Evolutionary conservation across 64 coral and sea anemone genomes (phyloP).

Genomic region (Montipora cactus): DNA sequence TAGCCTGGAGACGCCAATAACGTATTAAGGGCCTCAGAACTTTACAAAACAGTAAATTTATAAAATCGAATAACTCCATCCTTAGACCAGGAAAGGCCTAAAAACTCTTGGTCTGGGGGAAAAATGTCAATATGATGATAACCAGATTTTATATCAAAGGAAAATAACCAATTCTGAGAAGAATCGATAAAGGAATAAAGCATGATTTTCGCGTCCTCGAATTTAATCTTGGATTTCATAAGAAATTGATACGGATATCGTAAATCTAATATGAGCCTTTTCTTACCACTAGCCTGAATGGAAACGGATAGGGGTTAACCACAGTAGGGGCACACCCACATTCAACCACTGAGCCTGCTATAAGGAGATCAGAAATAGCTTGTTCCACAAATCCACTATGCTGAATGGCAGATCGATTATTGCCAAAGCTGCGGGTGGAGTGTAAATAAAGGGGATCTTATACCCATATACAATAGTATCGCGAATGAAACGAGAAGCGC

Average conservation of each 20-base stretch:
- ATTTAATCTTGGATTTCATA: slow-evolving; percentile 68
- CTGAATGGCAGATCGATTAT: slow-evolving; percentile 75
- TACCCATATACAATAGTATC: slow-evolving; percentile 11
- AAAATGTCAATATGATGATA: too few relatives aligned
- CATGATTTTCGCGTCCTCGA: slow-evolving; percentile 66
- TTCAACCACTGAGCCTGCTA: slow-evolving; percentile 50
- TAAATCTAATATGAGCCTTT: slow-evolving; percentile 81
- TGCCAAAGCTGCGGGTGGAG: slow-evolving; percentile 34
- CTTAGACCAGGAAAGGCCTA: too few relatives aligned
- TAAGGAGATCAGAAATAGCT: slow-evolving; percentile 67
- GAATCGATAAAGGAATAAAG: slow-evolving; percentile 5
- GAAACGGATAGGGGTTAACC: slow-evolving; percentile 73
- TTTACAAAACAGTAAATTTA: neutral
- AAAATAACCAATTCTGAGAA: slow-evolving; percentile 30
- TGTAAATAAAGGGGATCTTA: slow-evolving; percentile 60
- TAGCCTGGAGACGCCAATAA: slow-evolving; percentile 22
- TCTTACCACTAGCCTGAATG: slow-evolving; percentile 31
- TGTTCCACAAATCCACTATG: slow-evolving; percentile 33
- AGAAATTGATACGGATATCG: slow-evolving; percentile 49
- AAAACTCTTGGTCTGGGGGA: too few relatives aligned
- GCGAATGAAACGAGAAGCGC: slow-evolving; percentile 56
- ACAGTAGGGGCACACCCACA: slow-evolving; percentile 41
- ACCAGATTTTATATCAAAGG: slow-evolving; percentile 66
- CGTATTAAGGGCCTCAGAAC: slow-evolving; percentile 40
- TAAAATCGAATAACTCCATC: too few relatives aligned